phyloP scores from a whole-genome alignment of 2,888 invertebrate genomes.

The Aplocera efformata region DNA sequence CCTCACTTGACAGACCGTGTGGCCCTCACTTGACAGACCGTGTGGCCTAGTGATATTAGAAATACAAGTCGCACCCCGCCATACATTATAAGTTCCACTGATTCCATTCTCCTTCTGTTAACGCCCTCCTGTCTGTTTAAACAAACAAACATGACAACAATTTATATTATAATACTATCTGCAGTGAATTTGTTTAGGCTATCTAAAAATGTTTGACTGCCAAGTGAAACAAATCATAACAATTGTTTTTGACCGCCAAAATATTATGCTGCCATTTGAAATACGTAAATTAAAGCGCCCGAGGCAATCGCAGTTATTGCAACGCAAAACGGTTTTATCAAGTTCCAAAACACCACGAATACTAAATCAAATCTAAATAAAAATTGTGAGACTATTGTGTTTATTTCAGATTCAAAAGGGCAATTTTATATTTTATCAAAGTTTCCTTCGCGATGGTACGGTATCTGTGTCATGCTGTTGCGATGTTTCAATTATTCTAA shows the following conservation, averaged over 20 bases:
- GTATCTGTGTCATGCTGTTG: neutral
- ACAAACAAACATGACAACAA: too few species aligned
- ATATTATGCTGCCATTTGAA: constrained; percentile 1
- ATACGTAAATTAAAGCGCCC: neutral
- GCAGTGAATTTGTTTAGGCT: too few species aligned
- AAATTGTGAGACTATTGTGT: constrained; percentile 1
- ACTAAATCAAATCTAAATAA: constrained; percentile 1
- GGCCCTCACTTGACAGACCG: too few species aligned
- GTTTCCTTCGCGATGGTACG: constrained; percentile 12
- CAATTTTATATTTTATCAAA: constrained; percentile 9
- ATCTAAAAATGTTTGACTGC: neutral
- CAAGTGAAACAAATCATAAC: neutral
- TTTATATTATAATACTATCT: too few species aligned
- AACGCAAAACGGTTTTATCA: neutral
- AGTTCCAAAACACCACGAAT: neutral
- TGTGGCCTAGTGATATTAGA: too few species aligned
- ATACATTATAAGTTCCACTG: too few species aligned
- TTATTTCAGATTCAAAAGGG: constrained; percentile 17
- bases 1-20: too few species aligned
- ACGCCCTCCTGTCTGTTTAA: too few species aligned
- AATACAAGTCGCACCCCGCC: too few species aligned
- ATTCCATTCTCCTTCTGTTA: too few species aligned
- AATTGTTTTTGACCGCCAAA: neutral
- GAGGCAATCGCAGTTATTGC: neutral
- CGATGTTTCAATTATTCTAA: constrained; percentile 19